These are phyloP conservation scores for Paralinhomoeus sp. DNA, from an alignment of 2,888 invertebrate genomes.

Conservation along the genomic window DNA sequence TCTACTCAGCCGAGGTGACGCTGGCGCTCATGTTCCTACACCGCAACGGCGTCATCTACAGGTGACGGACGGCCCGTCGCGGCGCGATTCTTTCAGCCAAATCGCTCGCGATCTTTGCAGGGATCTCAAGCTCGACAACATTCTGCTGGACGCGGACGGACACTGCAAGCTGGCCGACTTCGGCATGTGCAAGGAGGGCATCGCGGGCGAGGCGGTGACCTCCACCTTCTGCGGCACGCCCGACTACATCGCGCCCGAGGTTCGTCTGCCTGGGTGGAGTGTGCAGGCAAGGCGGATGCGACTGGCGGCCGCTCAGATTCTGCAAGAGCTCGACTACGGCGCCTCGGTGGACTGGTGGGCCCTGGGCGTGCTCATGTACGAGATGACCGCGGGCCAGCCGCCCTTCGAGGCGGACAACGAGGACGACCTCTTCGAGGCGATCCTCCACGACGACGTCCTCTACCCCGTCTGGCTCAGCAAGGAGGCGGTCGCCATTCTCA, in stretches of 20 bases:
- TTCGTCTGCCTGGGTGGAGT: slow-evolving; percentile 15
- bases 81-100: slow-evolving; percentile 2
- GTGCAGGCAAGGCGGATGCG: not conserved
- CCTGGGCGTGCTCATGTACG: slow-evolving; percentile 87
- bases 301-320: slow-evolving; percentile 37
- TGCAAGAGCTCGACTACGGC: slow-evolving; percentile 60
- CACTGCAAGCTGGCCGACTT: slow-evolving; percentile 32
- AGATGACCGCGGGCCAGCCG: slow-evolving; percentile 98
- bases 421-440: slow-evolving; percentile 92
- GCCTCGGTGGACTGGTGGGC: slow-evolving; percentile 55
- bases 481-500: slow-evolving; percentile 68
- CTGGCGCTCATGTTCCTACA: slow-evolving; percentile 90
- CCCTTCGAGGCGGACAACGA: slow-evolving; percentile 99
- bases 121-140: slow-evolving; percentile 94
- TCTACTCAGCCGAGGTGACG: slow-evolving; percentile 96
- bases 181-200: slow-evolving; percentile 96
- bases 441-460: slow-evolving; percentile 86
- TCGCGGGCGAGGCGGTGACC: slow-evolving; percentile 63
- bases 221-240: slow-evolving; percentile 98
- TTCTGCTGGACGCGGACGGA: slow-evolving; percentile 56
- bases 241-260: slow-evolving; percentile 94
- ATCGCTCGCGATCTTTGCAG: slow-evolving; percentile 39
- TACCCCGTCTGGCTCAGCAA: slow-evolving; percentile 89
- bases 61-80: slow-evolving; percentile 27
- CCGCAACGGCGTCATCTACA: slow-evolving; percentile 80